Conservation (phyloP, 2,888 invertebrate genomes). For the Xylocampa areola region DNA sequence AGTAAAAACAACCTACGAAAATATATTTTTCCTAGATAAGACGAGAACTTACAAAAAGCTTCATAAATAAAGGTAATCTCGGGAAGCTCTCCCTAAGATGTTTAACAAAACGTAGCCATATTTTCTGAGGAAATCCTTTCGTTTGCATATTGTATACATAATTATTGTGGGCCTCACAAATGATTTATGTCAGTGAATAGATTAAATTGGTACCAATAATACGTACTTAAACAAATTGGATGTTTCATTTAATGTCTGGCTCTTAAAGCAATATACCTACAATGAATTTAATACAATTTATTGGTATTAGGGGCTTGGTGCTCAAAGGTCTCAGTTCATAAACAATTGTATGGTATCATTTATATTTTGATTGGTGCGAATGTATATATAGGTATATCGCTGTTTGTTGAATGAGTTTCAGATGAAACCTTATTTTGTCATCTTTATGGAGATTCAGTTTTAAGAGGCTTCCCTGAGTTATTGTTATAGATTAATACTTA, state of each 20-base stretch:
- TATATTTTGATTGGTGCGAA: slow-evolving; percentile 11
- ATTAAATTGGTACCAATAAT: slow-evolving; percentile 42
- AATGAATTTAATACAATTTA: slow-evolving; percentile 40
- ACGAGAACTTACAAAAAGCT: slow-evolving; percentile 50
- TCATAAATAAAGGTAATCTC: slow-evolving; percentile 54
- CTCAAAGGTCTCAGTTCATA: slow-evolving; percentile 22
- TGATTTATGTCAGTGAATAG: slow-evolving; percentile 48
- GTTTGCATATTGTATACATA: slow-evolving; percentile 57
- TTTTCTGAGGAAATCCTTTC: slow-evolving; percentile 49
- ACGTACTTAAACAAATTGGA: slow-evolving; percentile 59
- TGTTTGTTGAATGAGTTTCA: slow-evolving; percentile 7
- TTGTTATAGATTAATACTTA: background rate
- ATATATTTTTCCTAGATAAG: slow-evolving; percentile 33
- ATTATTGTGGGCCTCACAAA: slow-evolving; percentile 49
- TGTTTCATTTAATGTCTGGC: slow-evolving; percentile 52
- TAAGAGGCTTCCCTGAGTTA: background rate
- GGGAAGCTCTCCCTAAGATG: slow-evolving; percentile 50
- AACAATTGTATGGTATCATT: slow-evolving; percentile 14
- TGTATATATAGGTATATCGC: background rate
- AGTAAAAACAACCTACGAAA: slow-evolving; percentile 19
- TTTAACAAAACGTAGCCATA: slow-evolving; percentile 53
- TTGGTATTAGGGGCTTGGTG: slow-evolving; percentile 16
- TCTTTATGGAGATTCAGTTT: background rate
- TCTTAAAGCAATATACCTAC: slow-evolving; percentile 55
- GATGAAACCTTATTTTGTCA: background rate